Percentiles rank a stretch among this genome's conserved stretches.
Conservation (phyloP, 2,888 invertebrate species). For the Galerucella calmariensis region DNA sequence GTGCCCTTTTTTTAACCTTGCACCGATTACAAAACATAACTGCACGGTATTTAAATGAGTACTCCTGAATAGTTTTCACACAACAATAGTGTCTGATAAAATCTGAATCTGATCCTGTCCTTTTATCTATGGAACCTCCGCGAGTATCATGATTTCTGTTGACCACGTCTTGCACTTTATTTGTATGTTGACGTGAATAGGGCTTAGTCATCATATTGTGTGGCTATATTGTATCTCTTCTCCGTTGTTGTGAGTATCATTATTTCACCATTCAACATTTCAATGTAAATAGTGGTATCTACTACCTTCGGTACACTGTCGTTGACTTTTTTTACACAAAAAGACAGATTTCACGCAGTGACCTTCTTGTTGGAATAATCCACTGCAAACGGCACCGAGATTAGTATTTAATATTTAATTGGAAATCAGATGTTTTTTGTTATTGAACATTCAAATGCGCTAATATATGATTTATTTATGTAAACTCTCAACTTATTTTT, state of each 20-base stretch:
- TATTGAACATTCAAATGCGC: too few species aligned
- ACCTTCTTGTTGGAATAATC: not conserved
- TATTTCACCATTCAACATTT: conserved; percentile 17
- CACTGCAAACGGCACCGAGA: not conserved
- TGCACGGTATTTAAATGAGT: not conserved
- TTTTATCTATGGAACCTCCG: conserved; percentile 27
- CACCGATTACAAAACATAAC: too few species aligned
- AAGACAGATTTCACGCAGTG: not conserved
- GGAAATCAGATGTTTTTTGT: too few species aligned
- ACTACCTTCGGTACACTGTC: conserved; percentile 1
- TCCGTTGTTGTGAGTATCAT: conserved; percentile 15
- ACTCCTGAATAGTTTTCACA: not conserved
- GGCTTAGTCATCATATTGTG: conserved; percentile 36
- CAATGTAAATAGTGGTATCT: conserved; percentile 17
- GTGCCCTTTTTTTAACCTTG: too few species aligned
- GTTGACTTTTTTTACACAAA: not conserved
- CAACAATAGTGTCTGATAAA: conserved; percentile 28
- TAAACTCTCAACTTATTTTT: too few species aligned
- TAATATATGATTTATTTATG: too few species aligned
- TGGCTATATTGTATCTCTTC: conserved; percentile 19
- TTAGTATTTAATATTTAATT: not conserved
- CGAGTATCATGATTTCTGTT: conserved; percentile 35
- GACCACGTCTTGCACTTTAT: conserved; percentile 38
- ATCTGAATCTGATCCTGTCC: conserved; percentile 31
- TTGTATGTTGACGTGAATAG: conserved; percentile 34